Conservation (phyloP, 2,888 invertebrate species). For the Thera britannica region DNA sequence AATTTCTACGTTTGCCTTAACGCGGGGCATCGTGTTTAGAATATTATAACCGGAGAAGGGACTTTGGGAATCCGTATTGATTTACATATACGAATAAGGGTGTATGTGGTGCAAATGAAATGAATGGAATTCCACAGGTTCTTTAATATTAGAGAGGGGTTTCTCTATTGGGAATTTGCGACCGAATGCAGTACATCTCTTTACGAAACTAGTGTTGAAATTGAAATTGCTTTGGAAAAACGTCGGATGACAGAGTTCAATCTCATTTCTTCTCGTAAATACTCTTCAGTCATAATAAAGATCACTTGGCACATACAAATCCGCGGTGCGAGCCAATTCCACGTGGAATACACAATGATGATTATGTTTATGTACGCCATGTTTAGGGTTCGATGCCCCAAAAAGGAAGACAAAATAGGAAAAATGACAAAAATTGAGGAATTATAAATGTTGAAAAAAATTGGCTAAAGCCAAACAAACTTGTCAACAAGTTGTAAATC, state of each 20-base stretch:
- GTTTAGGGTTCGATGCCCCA: constrained; percentile 38
- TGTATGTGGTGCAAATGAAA: constrained; percentile 51
- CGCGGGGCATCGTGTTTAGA: constrained; percentile 81
- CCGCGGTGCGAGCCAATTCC: constrained; percentile 28
- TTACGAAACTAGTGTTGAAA: background rate
- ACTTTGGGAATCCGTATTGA: constrained; percentile 72
- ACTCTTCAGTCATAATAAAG: constrained; percentile 27
- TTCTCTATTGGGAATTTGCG: constrained; percentile 3
- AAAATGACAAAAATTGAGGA: no score
- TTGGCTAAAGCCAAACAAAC: no score
- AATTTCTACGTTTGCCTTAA: constrained; percentile 85
- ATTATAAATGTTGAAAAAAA: no score
- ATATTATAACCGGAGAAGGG: constrained; percentile 75
- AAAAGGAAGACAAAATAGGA: background rate
- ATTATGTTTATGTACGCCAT: constrained; percentile 55
- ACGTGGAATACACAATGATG: constrained; percentile 47
- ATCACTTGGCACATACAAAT: constrained; percentile 14
- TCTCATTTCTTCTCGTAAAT: background rate
- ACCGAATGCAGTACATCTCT: background rate
- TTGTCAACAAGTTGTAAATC: background rate
- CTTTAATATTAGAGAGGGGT: constrained; percentile 19
- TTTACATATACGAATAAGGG: constrained; percentile 69
- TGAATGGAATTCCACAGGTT: constrained; percentile 31
- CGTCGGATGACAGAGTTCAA: background rate
- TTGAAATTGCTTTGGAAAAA: background rate